Percentiles rank a stretch among this genome's conserved stretches.
These are phyloP conservation scores for Myotis daubentonii DNA, from an alignment of 2,797 vertebrate genomes.

Conservation along the genomic window DNA sequence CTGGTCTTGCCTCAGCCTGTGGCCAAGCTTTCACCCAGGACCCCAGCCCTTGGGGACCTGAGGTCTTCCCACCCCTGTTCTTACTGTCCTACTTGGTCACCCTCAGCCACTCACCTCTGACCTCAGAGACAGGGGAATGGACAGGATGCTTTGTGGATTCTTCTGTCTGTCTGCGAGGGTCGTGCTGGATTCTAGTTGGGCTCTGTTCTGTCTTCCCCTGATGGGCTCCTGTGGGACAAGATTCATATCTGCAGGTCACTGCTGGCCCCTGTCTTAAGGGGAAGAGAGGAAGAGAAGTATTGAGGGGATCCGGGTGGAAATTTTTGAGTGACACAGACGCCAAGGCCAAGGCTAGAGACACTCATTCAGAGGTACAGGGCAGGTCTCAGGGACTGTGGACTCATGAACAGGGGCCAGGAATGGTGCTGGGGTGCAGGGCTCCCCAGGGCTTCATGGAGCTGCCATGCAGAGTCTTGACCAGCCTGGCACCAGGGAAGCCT, in stretches of 20 bases:
- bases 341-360: neutral
- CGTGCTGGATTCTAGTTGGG: accelerated
- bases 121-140: too few relatives aligned
- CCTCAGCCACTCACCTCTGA: neutral
- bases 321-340: accelerated
- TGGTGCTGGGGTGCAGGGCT: too few relatives aligned
- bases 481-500: too few relatives aligned
- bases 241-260: neutral
- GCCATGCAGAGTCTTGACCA: accelerated
- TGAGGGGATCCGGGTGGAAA: accelerated
- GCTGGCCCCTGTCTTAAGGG: accelerated
- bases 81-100: neutral
- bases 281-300: accelerated
- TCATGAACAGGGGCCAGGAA: neutral
- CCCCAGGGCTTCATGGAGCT: too few relatives aligned
- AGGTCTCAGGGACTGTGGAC: neutral
- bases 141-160: neutral
- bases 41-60: neutral
- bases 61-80: neutral
- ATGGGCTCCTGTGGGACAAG: accelerated
- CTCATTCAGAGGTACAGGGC: too few relatives aligned
- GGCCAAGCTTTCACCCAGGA: neutral
- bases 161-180: accelerated
- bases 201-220: neutral
- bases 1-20: neutral